A percentile compares a stretch with the other conserved stretches of the same genome.
These are phyloP conservation scores for Haemorhous mexicanus DNA, from an alignment of 2,113 vertebrate species.

Conservation along the genomic window DNA sequence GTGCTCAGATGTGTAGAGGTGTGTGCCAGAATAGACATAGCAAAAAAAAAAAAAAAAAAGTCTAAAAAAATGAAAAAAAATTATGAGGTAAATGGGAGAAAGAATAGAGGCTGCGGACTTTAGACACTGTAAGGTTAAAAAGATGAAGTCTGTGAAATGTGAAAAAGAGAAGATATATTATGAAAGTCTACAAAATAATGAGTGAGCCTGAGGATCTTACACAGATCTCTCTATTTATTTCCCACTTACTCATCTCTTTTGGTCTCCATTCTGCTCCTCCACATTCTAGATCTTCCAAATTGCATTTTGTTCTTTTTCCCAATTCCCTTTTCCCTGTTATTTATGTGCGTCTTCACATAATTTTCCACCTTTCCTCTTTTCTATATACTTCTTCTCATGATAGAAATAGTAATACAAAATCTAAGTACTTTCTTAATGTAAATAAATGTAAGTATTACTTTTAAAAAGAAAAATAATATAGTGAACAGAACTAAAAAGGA, in stretches of 20 bases:
- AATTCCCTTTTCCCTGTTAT: background rate
- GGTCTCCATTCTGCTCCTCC: background rate
- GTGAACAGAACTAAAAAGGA: background rate
- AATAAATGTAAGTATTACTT: background rate
- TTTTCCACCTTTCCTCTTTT: background rate
- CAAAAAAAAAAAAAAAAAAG: slow-evolving; percentile 32
- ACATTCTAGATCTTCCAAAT: slow-evolving; percentile 9
- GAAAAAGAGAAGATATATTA: slow-evolving; percentile 5
- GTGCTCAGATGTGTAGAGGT: slow-evolving; percentile 16
- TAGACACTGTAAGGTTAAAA: slow-evolving; percentile 15
- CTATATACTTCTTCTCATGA: background rate
- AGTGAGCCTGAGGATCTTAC: slow-evolving; percentile 20
- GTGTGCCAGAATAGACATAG: slow-evolving; percentile 17
- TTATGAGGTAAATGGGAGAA: background rate
- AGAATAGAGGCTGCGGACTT: slow-evolving; percentile 15
- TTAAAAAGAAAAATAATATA: background rate
- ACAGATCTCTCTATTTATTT: slow-evolving; percentile 16
- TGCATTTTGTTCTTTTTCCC: background rate
- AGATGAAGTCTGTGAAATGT: slow-evolving; percentile 21
- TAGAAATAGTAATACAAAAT: background rate
- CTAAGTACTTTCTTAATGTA: background rate
- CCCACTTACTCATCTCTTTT: background rate
- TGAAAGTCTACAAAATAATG: slow-evolving; percentile 44
- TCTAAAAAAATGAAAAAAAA: background rate
- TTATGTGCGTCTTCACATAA: background rate